Evolutionary conservation across 2,888 invertebrate species (phyloP).

Genomic region (Campopleginae sp.): DNA sequence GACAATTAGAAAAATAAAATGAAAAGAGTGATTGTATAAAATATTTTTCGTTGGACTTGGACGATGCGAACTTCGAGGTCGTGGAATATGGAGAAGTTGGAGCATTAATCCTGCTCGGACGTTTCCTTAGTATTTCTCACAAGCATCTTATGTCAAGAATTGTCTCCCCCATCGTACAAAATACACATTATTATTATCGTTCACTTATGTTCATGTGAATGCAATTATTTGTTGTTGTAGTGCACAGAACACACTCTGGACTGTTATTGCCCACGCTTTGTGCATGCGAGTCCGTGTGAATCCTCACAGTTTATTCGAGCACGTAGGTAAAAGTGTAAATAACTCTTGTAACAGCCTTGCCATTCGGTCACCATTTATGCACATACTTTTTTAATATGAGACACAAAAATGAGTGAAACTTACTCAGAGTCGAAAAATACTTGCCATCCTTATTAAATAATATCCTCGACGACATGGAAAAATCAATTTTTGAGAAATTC

Average conservation of each 20-base stretch:
- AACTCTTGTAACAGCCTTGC: neutral
- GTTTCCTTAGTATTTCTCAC: slow-evolving; percentile 31
- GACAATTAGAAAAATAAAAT: neutral
- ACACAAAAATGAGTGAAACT: neutral
- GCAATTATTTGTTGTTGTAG: slow-evolving; percentile 43
- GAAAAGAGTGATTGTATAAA: too few species aligned
- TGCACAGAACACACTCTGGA: slow-evolving; percentile 36
- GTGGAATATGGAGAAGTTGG: neutral
- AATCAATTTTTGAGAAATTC: too few species aligned
- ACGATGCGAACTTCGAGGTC: too few species aligned
- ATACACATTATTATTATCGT: neutral
- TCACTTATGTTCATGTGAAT: neutral
- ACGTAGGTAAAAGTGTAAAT: slow-evolving; percentile 28
- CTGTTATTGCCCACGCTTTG: slow-evolving; percentile 35
- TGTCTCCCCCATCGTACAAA: neutral
- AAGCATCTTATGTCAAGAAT: neutral
- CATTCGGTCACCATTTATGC: slow-evolving; percentile 25
- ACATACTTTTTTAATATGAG: neutral
- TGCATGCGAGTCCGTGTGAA: slow-evolving; percentile 34
- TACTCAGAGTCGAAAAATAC: neutral
- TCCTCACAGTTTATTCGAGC: slow-evolving; percentile 16
- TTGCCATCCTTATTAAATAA: neutral
- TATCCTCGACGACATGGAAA: neutral
- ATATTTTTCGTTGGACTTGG: too few species aligned
- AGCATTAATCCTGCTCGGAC: slow-evolving; percentile 14